Conservation (phyloP, 1,140 invertebrate species). For the Heliconius eleuchia region DNA sequence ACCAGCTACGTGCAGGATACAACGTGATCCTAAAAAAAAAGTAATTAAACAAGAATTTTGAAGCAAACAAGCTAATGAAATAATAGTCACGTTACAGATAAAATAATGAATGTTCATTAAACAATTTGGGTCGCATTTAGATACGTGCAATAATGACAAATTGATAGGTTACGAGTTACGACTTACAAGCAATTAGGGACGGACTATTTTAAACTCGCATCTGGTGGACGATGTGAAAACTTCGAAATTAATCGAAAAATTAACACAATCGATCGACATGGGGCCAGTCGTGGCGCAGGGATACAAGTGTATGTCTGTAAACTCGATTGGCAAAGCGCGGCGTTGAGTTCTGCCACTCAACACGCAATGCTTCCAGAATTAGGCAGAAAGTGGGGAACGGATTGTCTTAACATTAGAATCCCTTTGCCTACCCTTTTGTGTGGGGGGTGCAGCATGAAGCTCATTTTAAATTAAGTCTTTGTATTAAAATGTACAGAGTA, state of each 20-base stretch:
- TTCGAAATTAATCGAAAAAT: neutral
- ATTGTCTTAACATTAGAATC: too few relatives aligned
- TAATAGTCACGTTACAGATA: slow-evolving; percentile 20
- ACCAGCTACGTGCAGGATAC: too few relatives aligned
- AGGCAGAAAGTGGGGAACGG: too few relatives aligned
- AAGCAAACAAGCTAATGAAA: neutral
- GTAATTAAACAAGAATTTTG: neutral
- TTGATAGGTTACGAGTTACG: slow-evolving; percentile 32
- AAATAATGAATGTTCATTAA: slow-evolving; percentile 29
- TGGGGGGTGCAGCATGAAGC: too few relatives aligned
- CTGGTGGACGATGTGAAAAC: slow-evolving; percentile 13
- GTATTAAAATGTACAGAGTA: too few relatives aligned
- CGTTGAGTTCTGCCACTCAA: too few relatives aligned
- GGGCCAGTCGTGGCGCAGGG: neutral
- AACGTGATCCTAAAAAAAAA: neutral
- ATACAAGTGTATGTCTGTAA: neutral
- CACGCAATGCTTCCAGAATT: too few relatives aligned
- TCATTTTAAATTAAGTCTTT: too few relatives aligned
- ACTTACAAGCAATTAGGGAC: slow-evolving; percentile 29
- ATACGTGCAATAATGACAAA: slow-evolving; percentile 40
- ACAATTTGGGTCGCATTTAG: slow-evolving; percentile 35
- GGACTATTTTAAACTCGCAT: neutral
- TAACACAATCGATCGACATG: neutral
- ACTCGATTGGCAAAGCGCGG: too few relatives aligned
- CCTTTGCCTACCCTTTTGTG: too few relatives aligned